phyloP scores from a whole-genome alignment of 2,113 vertebrate genomes.

The Alectura lathami region DNA sequence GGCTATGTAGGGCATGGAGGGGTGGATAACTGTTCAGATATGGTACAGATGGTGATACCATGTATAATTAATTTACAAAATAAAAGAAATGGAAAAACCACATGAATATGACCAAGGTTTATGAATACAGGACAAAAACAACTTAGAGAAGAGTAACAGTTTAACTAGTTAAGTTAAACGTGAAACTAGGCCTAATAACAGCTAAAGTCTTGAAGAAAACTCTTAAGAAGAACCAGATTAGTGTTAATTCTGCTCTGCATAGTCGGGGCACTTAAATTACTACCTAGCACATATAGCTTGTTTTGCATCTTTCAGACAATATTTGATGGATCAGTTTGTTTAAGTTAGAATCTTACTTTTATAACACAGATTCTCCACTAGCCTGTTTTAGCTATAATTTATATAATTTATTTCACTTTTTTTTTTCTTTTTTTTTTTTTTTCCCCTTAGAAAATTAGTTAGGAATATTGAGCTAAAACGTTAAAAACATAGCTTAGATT shows the following conservation, averaged over 20 bases:
- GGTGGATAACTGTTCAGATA: neutral
- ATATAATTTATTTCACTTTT: too few species aligned
- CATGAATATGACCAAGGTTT: neutral
- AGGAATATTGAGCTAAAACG: neutral
- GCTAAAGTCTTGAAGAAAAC: neutral
- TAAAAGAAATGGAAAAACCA: neutral
- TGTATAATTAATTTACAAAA: neutral
- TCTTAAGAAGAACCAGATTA: neutral
- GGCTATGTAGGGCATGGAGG: neutral
- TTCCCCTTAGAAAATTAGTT: neutral
- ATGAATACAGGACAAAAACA: neutral
- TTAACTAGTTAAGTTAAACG: neutral
- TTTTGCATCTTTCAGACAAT: neutral
- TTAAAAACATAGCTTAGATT: neutral
- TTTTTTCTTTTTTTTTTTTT: too few species aligned
- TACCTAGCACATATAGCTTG: neutral
- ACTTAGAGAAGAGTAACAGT: neutral
- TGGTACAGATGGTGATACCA: neutral
- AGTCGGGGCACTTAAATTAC: neutral
- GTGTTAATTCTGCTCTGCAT: neutral
- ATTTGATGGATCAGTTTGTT: neutral
- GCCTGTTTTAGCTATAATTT: neutral
- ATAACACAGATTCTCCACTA: neutral
- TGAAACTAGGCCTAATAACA: neutral
- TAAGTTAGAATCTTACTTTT: neutral